phyloP scores from a whole-genome alignment of 1,140 invertebrate genomes.

The Halictus rubicundus region DNA sequence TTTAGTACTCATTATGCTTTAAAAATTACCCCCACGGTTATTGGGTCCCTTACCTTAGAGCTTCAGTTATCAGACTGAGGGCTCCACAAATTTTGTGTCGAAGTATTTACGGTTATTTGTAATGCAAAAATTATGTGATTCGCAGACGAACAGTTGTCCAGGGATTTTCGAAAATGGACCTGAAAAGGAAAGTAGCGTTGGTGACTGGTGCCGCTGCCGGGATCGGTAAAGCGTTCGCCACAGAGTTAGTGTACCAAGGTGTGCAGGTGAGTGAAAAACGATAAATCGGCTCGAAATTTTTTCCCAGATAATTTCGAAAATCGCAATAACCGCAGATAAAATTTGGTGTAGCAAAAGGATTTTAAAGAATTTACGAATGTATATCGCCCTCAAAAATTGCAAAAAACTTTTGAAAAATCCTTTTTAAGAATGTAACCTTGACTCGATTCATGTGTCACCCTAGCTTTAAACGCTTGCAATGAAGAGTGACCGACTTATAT shows the following conservation, averaged over 20 bases:
- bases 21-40: no score
- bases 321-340: background rate
- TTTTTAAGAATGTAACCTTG: constrained; percentile 37
- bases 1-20: no score
- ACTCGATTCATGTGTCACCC: background rate
- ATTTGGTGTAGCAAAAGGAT: no score
- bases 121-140: background rate
- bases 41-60: no score
- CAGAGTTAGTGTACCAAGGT: constrained; percentile 86
- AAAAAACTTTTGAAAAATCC: constrained; percentile 3
- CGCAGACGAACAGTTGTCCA: constrained; percentile 39
- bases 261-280: constrained; percentile 82
- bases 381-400: background rate
- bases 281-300: background rate
- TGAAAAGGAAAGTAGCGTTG: constrained; percentile 85
- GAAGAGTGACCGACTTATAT: constrained; percentile 51
- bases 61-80: no score
- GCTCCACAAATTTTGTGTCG: background rate
- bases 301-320: background rate
- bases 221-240: constrained; percentile 85
- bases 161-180: constrained; percentile 65
- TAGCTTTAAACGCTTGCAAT: constrained; percentile 8
- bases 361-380: no score
- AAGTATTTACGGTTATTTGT: background rate
- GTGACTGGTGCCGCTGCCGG: constrained; percentile 88